Evolutionary conservation across 2,113 vertebrate genomes (phyloP).

Genomic region (Pseudolaguvia tuberculata): DNA sequence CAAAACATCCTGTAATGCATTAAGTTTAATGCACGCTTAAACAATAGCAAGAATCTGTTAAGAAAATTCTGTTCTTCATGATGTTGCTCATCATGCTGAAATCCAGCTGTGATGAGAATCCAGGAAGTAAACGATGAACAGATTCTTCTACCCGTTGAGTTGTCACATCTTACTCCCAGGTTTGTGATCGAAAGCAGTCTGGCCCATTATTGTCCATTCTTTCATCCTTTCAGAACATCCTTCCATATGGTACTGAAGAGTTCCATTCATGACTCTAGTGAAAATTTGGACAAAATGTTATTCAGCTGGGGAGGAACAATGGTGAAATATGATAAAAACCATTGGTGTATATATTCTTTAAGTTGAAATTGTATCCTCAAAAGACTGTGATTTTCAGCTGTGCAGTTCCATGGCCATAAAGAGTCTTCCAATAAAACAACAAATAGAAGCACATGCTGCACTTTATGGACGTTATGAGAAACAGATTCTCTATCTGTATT

Average conservation of each 20-base stretch:
- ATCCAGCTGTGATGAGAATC: background rate
- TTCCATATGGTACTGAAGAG: background rate
- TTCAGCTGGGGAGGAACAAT: slow-evolving; percentile 40
- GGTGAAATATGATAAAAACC: slow-evolving; percentile 28
- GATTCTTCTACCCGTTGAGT: background rate
- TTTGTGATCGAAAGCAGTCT: slow-evolving; percentile 12
- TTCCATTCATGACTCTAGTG: slow-evolving; percentile 20
- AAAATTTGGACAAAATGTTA: slow-evolving; percentile 39
- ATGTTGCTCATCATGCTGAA: background rate
- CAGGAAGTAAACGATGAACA: background rate
- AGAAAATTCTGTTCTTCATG: background rate
- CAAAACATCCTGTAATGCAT: slow-evolving; percentile 41
- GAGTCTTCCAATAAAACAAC: slow-evolving; percentile 26
- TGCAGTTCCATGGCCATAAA: slow-evolving; percentile 18
- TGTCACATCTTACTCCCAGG: slow-evolving; percentile 15
- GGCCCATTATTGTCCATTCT: slow-evolving; percentile 7
- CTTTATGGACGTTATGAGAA: slow-evolving; percentile 5
- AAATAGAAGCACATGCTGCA: slow-evolving; percentile 16
- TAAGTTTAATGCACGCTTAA: too few relatives aligned
- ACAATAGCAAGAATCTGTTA: background rate
- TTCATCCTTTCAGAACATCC: background rate
- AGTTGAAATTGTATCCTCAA: slow-evolving; percentile 26
- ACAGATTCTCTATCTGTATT: slow-evolving; percentile 3
- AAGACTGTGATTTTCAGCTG: slow-evolving; percentile 27
- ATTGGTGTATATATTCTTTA: slow-evolving; percentile 25